These are phyloP conservation scores for Epicauta chinensis DNA, from an alignment of 1,140 invertebrate species.

Conservation along the genomic window DNA sequence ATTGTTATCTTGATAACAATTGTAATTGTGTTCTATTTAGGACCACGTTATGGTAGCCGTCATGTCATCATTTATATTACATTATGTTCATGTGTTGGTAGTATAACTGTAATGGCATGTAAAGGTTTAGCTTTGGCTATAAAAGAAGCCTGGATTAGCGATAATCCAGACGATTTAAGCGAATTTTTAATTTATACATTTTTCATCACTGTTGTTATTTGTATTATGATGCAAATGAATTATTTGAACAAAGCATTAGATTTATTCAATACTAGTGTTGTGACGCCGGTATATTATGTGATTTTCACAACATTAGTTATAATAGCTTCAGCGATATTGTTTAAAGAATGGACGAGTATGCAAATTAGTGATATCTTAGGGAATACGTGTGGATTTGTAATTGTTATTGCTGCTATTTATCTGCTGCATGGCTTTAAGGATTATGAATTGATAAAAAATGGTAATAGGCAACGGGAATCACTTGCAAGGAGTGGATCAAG, in stretches of 20 bases:
- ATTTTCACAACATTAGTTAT: slow-evolving; percentile 95
- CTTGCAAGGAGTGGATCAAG: background rate
- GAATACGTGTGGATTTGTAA: slow-evolving; percentile 80
- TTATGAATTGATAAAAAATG: background rate
- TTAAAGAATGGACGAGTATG: slow-evolving; percentile 82
- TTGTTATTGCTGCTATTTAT: slow-evolving; percentile 83
- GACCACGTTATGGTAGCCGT: slow-evolving; percentile 70
- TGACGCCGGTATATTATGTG: slow-evolving; percentile 96
- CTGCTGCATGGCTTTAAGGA: slow-evolving; percentile 82
- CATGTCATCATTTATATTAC: slow-evolving; percentile 83
- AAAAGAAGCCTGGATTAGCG: slow-evolving; percentile 49
- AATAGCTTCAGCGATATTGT: slow-evolving; percentile 77
- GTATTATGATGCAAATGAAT: slow-evolving; percentile 85
- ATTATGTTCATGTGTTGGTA: slow-evolving; percentile 87
- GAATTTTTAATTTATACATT: background rate
- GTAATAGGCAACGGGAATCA: background rate
- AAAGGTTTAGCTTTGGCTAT: slow-evolving; percentile 84
- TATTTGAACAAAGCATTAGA: slow-evolving; percentile 92
- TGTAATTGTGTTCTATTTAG: slow-evolving; percentile 65
- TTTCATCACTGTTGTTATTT: slow-evolving; percentile 66
- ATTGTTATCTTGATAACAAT: slow-evolving; percentile 60
- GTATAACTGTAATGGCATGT: slow-evolving; percentile 90
- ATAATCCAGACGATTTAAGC: background rate
- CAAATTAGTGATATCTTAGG: slow-evolving; percentile 71
- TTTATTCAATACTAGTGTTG: slow-evolving; percentile 89